Base-by-base conservation (phyloP, 2,797 vertebrate genomes). In the Gastrophryne carolinensis region DNA sequence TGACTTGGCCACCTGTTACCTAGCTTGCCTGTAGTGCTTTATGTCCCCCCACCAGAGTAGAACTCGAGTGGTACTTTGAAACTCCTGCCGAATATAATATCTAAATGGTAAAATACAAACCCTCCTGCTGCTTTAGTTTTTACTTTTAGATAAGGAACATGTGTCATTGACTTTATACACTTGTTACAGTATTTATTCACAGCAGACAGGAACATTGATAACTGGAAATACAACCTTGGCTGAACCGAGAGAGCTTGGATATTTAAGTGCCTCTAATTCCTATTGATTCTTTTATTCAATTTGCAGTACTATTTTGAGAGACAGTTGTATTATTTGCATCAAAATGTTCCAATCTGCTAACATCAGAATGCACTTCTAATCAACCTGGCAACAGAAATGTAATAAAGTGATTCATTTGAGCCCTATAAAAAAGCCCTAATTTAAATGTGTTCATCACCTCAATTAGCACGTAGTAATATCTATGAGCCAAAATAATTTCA, bases 401-500 rank as follows among this genome's bases (percentile, higher is more conserved):
- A 66, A 78, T 72, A 60, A 66, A 66, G 61, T 58, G 34, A 72
- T 72, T 77, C 50, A 39, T 71, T 52, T 49, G 50, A 47, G 58
- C 58, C 23, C 47, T 49, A 72, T 60, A 58, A 60, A 63, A 70
- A 78, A 78, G 57, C 39, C 68, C 57, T 35, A 66, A 72, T 61
- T 68, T 66, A 66, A 78, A 78, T 78, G 37, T 66, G 75, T 78
- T 78, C 68, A 78, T 78, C 75, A 72, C 75, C 52, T 66, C 75
- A 72, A 78, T 78, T 78, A 78, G 53, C 68, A 53, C 53, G 27
- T 60, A 72, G 75, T 78, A 78, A 78, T 78, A 78, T 78, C 68
- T 57, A 78, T 78, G 75, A 78, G 75, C 75, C 75, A 78, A 71
- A 57, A 78, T 78, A 61, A 78, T 78, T 78, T 78, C 75, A 78